These are phyloP conservation scores for Ptyas mucosa DNA, from an alignment of 2,113 vertebrate genomes.

Conservation along the genomic window DNA sequence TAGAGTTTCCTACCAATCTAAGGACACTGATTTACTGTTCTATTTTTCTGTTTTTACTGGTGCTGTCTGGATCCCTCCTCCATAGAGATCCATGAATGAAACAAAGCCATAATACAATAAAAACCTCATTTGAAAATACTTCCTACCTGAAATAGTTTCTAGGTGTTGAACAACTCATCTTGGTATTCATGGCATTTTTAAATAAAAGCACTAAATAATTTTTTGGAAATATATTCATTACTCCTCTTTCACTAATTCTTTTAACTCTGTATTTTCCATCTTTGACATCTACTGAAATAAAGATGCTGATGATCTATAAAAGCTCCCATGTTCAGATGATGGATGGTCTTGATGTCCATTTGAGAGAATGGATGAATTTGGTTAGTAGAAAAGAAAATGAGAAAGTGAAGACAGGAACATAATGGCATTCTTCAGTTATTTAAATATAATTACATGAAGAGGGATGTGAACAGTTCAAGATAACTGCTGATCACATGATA, in stretches of 20 bases:
- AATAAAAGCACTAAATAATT: not conserved
- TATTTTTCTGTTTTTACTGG: not conserved
- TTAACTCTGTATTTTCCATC: not conserved
- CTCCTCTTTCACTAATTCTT: not conserved
- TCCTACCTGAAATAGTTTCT: not conserved
- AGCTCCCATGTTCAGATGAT: not conserved
- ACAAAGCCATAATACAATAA: no score
- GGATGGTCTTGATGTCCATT: not conserved
- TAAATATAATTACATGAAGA: not conserved
- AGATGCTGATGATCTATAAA: not conserved
- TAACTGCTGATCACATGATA: not conserved
- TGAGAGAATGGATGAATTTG: not conserved
- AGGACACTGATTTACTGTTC: not conserved
- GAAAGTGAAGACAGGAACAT: not conserved
- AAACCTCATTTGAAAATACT: not conserved
- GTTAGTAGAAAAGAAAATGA: not conserved
- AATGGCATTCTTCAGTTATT: not conserved
- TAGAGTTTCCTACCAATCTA: not conserved
- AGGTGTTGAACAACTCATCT: not conserved
- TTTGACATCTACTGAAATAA: not conserved
- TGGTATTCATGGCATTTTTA: not conserved
- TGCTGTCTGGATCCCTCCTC: not conserved
- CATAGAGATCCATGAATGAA: not conserved
- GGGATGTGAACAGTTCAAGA: not conserved
- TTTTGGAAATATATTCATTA: not conserved